These are phyloP conservation scores for Ophioderma brevispina DNA, from an alignment of 35 echinoderm and acorn worm genomes.

Conservation along the genomic window DNA sequence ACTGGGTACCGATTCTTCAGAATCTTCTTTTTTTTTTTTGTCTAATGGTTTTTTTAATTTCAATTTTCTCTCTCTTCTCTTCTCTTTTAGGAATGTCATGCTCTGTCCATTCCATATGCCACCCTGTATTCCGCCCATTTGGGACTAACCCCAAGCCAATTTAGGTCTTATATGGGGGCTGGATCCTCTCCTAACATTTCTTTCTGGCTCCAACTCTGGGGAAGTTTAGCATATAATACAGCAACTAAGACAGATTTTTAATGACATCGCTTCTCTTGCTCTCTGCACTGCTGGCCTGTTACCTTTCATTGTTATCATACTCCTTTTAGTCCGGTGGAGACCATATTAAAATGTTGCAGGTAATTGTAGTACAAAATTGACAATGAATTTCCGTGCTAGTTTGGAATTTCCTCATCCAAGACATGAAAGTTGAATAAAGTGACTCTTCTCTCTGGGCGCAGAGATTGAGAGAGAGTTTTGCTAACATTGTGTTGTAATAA, in stretches of 20 bases:
- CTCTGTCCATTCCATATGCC: conserved; percentile 71
- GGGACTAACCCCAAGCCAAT: conserved; percentile 65
- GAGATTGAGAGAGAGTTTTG: too few relatives aligned
- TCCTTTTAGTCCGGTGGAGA: neutral
- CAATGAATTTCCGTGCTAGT: too few relatives aligned
- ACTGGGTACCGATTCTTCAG: too few relatives aligned
- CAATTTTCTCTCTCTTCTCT: neutral
- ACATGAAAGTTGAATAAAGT: too few relatives aligned
- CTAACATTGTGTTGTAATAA: too few relatives aligned
- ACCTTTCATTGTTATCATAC: neutral
- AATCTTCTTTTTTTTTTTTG: too few relatives aligned
- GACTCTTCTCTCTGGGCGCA: too few relatives aligned
- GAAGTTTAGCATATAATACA: conserved; percentile 78
- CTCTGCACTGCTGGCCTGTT: neutral
- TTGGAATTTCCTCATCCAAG: too few relatives aligned
- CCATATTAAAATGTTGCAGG: too few relatives aligned
- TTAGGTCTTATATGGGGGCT: conserved; percentile 82
- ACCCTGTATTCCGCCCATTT: conserved; percentile 70
- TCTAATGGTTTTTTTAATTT: too few relatives aligned
- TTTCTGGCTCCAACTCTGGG: conserved; percentile 81
- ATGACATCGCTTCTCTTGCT: conserved; percentile 43
- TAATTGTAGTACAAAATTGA: too few relatives aligned
- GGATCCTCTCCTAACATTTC: conserved; percentile 69
- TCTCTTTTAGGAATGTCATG: conserved; percentile 62
- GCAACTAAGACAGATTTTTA: conserved; percentile 69